Percentiles rank a stretch among this genome's conserved stretches.
Conservation (phyloP, 2,888 invertebrate genomes). For the Epistrophella euchroma region DNA sequence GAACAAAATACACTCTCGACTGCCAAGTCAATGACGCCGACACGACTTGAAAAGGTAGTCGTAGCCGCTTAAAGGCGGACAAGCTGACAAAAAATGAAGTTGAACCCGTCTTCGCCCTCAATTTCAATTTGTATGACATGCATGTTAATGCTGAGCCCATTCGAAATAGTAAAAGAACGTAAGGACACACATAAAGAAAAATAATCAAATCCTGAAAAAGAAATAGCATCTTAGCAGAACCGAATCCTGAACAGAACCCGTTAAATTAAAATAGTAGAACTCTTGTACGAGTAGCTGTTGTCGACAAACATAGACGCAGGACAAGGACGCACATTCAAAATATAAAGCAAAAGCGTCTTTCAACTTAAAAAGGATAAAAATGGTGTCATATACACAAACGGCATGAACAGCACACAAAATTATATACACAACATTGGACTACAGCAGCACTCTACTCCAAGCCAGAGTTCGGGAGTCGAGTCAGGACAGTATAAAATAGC, state of each 20-base stretch:
- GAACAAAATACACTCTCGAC: conserved; percentile 34
- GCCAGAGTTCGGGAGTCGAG: background rate
- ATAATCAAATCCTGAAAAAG: conserved; percentile 55
- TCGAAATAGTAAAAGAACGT: conserved; percentile 52
- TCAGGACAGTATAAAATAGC: no score
- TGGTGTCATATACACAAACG: conserved; percentile 67
- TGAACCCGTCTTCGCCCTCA: conserved; percentile 31
- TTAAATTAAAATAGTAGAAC: conserved; percentile 61
- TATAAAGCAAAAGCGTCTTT: background rate
- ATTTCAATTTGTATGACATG: conserved; percentile 71
- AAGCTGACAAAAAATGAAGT: background rate
- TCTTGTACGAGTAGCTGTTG: conserved; percentile 14
- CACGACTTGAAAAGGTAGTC: conserved; percentile 4
- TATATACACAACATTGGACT: conserved; percentile 19
- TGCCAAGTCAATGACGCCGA: conserved; percentile 17
- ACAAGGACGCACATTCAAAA: conserved; percentile 6
- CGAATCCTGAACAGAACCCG: conserved; percentile 6
- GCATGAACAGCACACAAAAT: conserved; percentile 54
- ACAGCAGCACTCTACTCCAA: conserved; percentile 9
- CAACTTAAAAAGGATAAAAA: conserved; percentile 66
- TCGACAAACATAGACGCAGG: conserved; percentile 11
- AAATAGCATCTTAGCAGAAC: conserved; percentile 35
- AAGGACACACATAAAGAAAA: conserved; percentile 49
- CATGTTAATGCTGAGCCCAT: conserved; percentile 64
- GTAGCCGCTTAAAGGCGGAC: background rate